Base-by-base conservation (phyloP, 92 coral and sea anemone genomes). In the Siderastrea siderea region DNA sequence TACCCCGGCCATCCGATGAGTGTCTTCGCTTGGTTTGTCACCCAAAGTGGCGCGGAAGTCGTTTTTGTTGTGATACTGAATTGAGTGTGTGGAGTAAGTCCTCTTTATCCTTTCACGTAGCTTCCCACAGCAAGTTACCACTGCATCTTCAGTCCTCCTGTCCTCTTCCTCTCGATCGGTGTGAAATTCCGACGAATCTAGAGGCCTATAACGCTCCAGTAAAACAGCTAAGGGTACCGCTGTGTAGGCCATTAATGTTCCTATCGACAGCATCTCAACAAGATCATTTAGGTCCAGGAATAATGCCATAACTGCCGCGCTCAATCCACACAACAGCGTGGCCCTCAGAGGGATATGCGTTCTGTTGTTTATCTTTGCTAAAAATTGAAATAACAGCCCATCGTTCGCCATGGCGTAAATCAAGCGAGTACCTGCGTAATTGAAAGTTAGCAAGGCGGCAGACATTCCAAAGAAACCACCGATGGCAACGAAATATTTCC, bases 401-500 rank as follows among this genome's bases (percentile, higher is more conserved):
- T 95, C 98, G 66, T 87, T 82, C 7, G 95, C 89, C 96, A 95
- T 93, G 68, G 98, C 98, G 62, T 95, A 95, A 57, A 93, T 80
- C 54, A 95, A 88, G 16, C 98, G 93, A 5, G 98, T 66, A 0
- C 96, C 98, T 2, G 98, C 93, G 59, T 88, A 86, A 57, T 85
- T 81, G 57, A 91, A 93, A 4, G 96, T 86, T 8, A 95, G 64
- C 55, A 95, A 71, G 26, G 95, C 90, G 45, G 95, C 86, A 51
- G 94, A 84, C 95, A 95, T 85, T 6, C 96, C 98, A 45, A 93
- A 91, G 75, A 95, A 87, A 7, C 98, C 98, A 0, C 98, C 98
- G 26, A 88, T 87, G 1, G 95, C 98, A 1, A 95, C 96, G 49
- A 95, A 89, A 61, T 95, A 95, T 71, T 88, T 91, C 13, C 96